Evolutionary conservation across 2,113 vertebrate genomes (phyloP), one percentile per base, ranked within the genome.

Genomic region (Xenus cinereus): DNA sequence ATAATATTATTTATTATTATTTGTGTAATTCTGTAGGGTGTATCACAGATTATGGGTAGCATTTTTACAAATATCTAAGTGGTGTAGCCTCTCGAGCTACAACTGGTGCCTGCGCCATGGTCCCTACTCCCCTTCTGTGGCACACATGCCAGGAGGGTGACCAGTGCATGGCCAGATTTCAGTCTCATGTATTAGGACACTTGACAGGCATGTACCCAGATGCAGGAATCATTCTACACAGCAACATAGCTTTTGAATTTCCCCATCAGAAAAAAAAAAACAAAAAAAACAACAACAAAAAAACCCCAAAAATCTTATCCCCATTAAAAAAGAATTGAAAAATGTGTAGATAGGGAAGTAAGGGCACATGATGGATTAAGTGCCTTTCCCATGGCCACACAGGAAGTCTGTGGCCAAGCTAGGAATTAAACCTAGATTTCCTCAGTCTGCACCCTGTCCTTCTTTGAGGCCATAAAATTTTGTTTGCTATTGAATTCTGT

Each of bases 361-460:
- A 89, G 24, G 87, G 84, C 97, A 95, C 91, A 97, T 96, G 95
- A 97, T 95, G 89, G 84, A 89, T 96, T 91, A 80, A 93, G 66
- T 15, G 62, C 43, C 81, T 96, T 97, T 96, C 96, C 95, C 87
- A 85, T 84, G 81, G 95, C 89, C 81, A 91, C 93, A 95, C 94
- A 97, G 95, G 94, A 97, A 97, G 89, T 87, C 67, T 91, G 94
- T 95, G 78, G 75, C 94, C 7, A 1, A 91, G 54, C 81, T 87
- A 89, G 94, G 95, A 95, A 95, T 93, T 94, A 60, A 95, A 83
- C 77, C 77, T 92, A 96, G 81, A 87, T 97, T 93, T 96, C 43
- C 59, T 83, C 41, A 85, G 74, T 85, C 57, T 87, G 21, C 9
- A 72, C 20, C 50, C 62, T 69, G 30, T 59, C 74, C 45, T 7